These are phyloP conservation scores for Bilobella aurantiaca DNA, from an alignment of 1,140 invertebrate genomes.

Conservation along the genomic window DNA sequence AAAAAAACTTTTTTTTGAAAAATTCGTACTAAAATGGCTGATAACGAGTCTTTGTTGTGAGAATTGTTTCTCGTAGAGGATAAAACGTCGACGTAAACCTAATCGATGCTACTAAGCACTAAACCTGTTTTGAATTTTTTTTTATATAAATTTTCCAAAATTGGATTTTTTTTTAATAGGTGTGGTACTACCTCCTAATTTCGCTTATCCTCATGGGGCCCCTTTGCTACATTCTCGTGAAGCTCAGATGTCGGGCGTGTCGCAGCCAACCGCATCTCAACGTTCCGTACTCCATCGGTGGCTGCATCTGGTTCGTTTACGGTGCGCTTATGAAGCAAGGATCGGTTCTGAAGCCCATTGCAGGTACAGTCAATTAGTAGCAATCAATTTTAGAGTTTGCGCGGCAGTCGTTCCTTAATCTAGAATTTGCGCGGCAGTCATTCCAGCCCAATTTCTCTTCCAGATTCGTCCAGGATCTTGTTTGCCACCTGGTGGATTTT, in stretches of 20 bases:
- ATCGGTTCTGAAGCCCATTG: constrained; percentile 60
- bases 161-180: constrained; percentile 38
- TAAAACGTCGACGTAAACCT: too few species aligned
- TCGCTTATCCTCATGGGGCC: constrained; percentile 63
- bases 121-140: neutral
- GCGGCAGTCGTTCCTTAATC: too few species aligned
- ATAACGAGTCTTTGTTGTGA: too few species aligned
- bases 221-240: constrained; percentile 61
- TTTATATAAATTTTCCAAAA: neutral
- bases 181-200: constrained; percentile 65
- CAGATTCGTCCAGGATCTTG: constrained; percentile 66
- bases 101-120: too few species aligned
- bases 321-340: constrained; percentile 79
- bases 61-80: too few species aligned
- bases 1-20: too few species aligned
- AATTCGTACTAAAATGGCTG: too few species aligned
- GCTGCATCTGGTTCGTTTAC: constrained; percentile 76
- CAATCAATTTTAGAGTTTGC: too few species aligned
- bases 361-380: too few species aligned
- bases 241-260: constrained; percentile 46
- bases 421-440: too few species aligned
- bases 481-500: constrained; percentile 89
- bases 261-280: constrained; percentile 42
- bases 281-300: constrained; percentile 50
- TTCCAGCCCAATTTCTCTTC: too few species aligned